These are phyloP conservation scores for Listronotus bonariensis DNA, from an alignment of 1,140 invertebrate species.

Conservation along the genomic window DNA sequence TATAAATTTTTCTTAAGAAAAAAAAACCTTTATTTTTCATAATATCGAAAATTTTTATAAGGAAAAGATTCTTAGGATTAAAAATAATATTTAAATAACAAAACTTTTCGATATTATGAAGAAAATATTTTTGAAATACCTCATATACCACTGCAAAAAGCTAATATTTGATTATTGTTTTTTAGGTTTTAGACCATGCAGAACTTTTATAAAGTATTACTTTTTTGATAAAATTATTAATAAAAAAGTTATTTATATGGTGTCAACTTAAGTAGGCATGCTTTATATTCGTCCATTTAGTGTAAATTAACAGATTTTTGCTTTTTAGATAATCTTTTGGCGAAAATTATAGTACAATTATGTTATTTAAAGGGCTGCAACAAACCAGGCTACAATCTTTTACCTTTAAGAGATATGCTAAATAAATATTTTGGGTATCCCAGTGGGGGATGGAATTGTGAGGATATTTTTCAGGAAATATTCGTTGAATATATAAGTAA, in stretches of 20 bases:
- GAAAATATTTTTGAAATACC: no score
- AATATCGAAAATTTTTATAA: no score
- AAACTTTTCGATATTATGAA: no score
- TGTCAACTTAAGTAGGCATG: neutral
- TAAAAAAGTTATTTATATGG: neutral
- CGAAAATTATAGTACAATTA: constrained; percentile 45
- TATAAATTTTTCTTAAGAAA: no score
- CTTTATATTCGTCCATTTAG: neutral
- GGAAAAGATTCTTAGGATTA: no score
- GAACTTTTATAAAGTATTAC: no score
- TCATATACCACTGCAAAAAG: no score
- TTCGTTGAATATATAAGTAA: constrained; percentile 44
- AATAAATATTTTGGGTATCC: constrained; percentile 46
- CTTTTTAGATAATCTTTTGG: constrained; percentile 42
- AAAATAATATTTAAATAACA: no score
- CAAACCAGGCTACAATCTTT: constrained; percentile 42
- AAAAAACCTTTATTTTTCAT: no score
- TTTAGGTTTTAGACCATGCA: no score
- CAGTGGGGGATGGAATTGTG: constrained; percentile 39
- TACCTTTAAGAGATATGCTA: constrained; percentile 40
- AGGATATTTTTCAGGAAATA: constrained; percentile 45
- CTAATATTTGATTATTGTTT: no score
- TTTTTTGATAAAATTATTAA: neutral
- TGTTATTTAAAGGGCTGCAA: constrained; percentile 41
- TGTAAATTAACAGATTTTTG: neutral